Base-by-base conservation (phyloP, 1,140 invertebrate genomes). In the Streblospio benedicti region DNA sequence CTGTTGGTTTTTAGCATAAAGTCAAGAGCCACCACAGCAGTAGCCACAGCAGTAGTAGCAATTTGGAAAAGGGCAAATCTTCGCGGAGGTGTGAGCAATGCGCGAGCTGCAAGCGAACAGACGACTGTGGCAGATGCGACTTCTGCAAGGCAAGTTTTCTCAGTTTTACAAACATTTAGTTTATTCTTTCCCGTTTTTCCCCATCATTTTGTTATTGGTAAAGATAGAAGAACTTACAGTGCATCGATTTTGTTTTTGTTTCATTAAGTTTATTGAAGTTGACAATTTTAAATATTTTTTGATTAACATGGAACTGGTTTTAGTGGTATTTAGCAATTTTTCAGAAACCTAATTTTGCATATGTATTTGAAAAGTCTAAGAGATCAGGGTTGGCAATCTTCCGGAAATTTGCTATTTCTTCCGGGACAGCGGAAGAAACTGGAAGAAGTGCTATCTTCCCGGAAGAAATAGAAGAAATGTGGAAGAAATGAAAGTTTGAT, bases 81-180 rank as follows among this genome's bases (percentile, higher is more conserved):
- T 64, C 71, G 18, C 64, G 78, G 32, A 83, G 86, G 52, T 93
- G 91, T 73, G 90, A 90, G 20, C 84, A 87, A 51, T 93, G 91
- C 71, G 83, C 84, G 18, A 89, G 88, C 1, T 94, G 91, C 73
- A 79, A 86, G 33, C 81, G 87, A 60, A 82, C 80, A 9, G 84
- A 90, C 69, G 89, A 93, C 72, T 95, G 92, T 81, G 90, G 89
- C 3, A 83, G 84, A 67, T 95, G 92, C 74, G 88, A 90, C 62
- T 84, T 85, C 14, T 92, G 91, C 72, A 83, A 83, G 76, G 74
- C 73, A 61, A 51, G 38, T 9, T 33, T 38, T 38, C n/a, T 9
- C n/a, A 38, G 9, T 38, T 9, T 38, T n/a, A 9, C 35, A 9
- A 9, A 38, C 9, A 38, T 9, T 9, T 9, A n/a, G n/a, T 9